A percentile compares a stretch with the other conserved stretches of the same genome.
Evolutionary conservation across 2,113 vertebrate genomes (phyloP).

Genomic region (Choloepus hoffmanni): DNA sequence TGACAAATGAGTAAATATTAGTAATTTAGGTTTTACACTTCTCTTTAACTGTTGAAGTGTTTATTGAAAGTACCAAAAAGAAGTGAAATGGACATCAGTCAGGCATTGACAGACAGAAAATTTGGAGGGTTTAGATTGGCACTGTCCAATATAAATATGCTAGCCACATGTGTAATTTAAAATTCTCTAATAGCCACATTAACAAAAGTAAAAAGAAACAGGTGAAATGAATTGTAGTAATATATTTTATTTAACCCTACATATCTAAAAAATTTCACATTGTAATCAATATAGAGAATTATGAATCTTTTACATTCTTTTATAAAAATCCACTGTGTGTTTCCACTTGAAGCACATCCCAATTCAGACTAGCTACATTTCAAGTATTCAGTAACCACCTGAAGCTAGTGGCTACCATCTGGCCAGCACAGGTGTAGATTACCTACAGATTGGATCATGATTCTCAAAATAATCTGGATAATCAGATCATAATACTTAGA

Average conservation of each 20-base stretch:
- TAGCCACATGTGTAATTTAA: neutral
- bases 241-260: neutral
- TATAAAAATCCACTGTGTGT: neutral
- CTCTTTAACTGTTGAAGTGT: neutral
- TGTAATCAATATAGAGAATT: neutral
- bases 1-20: neutral
- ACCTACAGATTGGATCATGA: neutral
- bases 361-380: neutral
- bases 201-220: neutral
- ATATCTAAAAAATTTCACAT: neutral
- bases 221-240: neutral
- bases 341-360: neutral
- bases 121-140: neutral
- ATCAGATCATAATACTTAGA: neutral
- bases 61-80: neutral
- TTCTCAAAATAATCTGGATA: neutral
- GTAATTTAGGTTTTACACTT: neutral
- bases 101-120: neutral
- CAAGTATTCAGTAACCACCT: neutral
- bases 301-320: neutral
- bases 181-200: neutral
- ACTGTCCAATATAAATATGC: neutral
- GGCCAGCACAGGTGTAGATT: neutral
- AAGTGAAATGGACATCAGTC: neutral
- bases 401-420: neutral